phyloP scores from a whole-genome alignment of 2,888 invertebrate genomes.

The Acanthococcus lagerstroemiae region DNA sequence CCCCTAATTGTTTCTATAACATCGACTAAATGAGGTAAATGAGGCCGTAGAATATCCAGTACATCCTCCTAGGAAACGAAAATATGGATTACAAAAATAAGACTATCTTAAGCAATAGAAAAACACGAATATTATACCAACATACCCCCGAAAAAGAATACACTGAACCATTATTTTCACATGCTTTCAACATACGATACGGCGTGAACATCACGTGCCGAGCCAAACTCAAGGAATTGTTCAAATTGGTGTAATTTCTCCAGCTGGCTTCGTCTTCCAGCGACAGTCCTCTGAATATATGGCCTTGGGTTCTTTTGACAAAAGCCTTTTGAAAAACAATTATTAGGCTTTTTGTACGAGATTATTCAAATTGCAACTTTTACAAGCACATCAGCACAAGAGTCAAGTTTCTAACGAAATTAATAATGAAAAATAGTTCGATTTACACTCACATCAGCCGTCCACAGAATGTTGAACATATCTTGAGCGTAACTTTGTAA shows the following conservation, averaged over 20 bases:
- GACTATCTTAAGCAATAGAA: neutral
- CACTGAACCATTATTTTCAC: neutral
- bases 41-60: neutral
- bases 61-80: neutral
- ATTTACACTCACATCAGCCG: neutral
- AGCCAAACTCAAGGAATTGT: neutral
- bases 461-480: neutral
- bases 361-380: no score
- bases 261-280: neutral
- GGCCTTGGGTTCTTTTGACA: neutral
- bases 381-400: no score
- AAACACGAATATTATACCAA: neutral
- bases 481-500: neutral
- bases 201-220: neutral
- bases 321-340: no score
- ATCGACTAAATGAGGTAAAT: neutral
- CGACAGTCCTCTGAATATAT: neutral
- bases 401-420: no score
- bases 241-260: neutral
- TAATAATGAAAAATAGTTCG: no score
- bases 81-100: neutral
- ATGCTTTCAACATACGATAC: neutral
- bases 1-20: neutral
- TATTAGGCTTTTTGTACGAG: no score
- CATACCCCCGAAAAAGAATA: no score